These are phyloP conservation scores for Chloropsis cyanopogon DNA, from an alignment of 2,113 vertebrate genomes.

Conservation along the genomic window DNA sequence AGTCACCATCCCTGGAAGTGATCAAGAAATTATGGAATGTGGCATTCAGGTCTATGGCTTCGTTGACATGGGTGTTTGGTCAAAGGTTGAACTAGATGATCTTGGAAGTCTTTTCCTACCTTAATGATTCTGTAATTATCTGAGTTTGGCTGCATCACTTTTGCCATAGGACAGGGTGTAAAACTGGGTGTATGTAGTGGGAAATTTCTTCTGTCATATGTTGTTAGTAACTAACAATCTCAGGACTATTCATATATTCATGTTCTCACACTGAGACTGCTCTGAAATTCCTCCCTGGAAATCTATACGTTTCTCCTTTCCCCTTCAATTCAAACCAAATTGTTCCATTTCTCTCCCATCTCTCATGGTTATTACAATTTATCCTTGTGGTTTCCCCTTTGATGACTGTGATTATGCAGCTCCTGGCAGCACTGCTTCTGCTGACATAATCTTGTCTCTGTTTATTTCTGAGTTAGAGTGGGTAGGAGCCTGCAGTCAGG, in stretches of 20 bases:
- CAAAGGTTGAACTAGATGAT: neutral
- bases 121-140: neutral
- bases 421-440: neutral
- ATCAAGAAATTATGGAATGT: rapidly evolving
- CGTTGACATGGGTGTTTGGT: neutral
- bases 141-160: neutral
- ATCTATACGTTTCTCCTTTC: neutral
- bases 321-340: neutral
- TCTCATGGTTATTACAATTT: neutral
- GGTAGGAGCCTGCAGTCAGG: neutral
- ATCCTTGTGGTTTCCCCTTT: neutral
- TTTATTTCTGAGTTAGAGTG: neutral
- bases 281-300: neutral
- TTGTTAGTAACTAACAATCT: neutral
- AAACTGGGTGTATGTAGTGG: neutral
- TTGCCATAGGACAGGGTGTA: neutral
- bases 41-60: too few relatives aligned
- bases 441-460: neutral
- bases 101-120: neutral
- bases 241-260: neutral
- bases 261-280: neutral
- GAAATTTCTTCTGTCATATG: neutral
- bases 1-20: neutral
- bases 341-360: neutral
- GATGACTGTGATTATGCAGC: neutral